These are phyloP conservation scores for Myrmecophaga tridactyla DNA, from an alignment of 2,113 vertebrate genomes.

Conservation along the genomic window DNA sequence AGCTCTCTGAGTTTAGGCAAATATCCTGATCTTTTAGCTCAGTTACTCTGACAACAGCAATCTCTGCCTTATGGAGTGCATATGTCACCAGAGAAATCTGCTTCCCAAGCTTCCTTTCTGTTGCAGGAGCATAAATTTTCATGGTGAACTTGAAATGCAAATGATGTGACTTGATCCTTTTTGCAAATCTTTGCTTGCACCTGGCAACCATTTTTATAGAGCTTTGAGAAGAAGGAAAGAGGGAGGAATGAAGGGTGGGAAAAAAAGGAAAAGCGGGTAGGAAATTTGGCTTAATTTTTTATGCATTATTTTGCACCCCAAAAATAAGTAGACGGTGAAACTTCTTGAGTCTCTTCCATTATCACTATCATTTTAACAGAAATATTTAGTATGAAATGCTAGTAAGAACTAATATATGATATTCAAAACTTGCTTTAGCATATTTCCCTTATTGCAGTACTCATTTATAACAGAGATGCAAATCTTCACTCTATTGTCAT, in stretches of 20 bases:
- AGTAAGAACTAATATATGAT: background rate
- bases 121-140: conserved; percentile 41
- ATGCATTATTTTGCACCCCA: background rate
- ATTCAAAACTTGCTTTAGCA: background rate
- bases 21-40: conserved; percentile 63
- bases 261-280: background rate
- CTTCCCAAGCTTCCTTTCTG: background rate
- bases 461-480: background rate
- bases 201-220: conserved; percentile 7
- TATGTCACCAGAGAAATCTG: conserved; percentile 44
- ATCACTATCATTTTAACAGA: too few species aligned
- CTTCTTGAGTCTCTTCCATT: background rate
- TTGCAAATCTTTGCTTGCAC: conserved; percentile 29
- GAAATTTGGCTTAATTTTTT: background rate
- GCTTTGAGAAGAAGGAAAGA: background rate
- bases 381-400: background rate
- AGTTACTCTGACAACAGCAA: conserved; percentile 59
- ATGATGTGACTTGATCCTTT: conserved; percentile 40
- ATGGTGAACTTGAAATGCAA: conserved; percentile 56
- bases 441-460: background rate
- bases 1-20: conserved; percentile 54
- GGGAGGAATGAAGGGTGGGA: background rate
- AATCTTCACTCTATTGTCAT: background rate
- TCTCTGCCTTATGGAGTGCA: conserved; percentile 50
- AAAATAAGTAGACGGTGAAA: background rate